A percentile compares a stretch with the other conserved stretches of the same genome.
These are phyloP conservation scores for Orthosia gracilis DNA, from an alignment of 2,888 invertebrate species.

Conservation along the genomic window DNA sequence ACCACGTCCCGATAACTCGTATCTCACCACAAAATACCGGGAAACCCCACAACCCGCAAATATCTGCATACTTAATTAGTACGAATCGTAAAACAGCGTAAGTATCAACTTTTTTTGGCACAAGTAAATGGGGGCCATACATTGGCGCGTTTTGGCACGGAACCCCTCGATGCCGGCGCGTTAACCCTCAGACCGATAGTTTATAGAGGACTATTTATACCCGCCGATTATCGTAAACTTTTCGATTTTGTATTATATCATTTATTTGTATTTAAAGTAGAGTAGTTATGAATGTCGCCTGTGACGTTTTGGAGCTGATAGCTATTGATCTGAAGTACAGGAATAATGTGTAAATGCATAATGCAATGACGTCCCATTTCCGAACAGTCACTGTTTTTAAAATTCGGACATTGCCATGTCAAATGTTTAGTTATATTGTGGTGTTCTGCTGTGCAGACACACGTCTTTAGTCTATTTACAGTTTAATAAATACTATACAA, in stretches of 20 bases:
- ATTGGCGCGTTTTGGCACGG: conserved; percentile 66
- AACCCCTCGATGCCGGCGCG: conserved; percentile 49
- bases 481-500: too few relatives aligned
- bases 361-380: not conserved
- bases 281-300: not conserved
- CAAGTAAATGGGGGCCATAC: conserved; percentile 59
- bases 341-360: not conserved
- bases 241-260: conserved; percentile 51
- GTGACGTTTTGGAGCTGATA: not conserved
- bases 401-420: too few relatives aligned
- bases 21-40: conserved; percentile 14
- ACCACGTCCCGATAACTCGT: not conserved
- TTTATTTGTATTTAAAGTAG: conserved; percentile 50
- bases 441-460: too few relatives aligned
- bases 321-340: not conserved
- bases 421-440: too few relatives aligned
- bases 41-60: not conserved
- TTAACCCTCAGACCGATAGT: conserved; percentile 55
- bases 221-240: conserved; percentile 65
- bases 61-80: conserved; percentile 45
- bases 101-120: conserved; percentile 67
- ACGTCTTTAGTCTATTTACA: too few relatives aligned
- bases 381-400: not conserved
- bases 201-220: conserved; percentile 64
- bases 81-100: conserved; percentile 49